Evolutionary conservation across 1,140 invertebrate genomes (phyloP), one percentile per base, ranked within the genome.

Genomic region (Antheraea pernyi): DNA sequence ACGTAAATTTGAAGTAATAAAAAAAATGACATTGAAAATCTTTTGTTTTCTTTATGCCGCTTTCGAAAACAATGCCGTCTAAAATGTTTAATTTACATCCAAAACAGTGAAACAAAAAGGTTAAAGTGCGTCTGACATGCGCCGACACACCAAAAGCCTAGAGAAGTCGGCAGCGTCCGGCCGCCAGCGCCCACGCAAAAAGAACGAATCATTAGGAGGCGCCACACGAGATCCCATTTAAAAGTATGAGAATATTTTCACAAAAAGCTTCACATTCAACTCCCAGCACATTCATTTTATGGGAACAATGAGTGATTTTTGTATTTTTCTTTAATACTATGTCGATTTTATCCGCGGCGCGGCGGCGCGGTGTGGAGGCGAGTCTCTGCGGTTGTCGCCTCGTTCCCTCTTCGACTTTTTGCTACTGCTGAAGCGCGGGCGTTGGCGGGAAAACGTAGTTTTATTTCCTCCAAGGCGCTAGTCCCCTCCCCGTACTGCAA

Each of bases 231-330:
- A 84, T 73, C 85, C 88, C 85, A 89, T 91, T 91, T 91, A 89
- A 91, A 88, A 91, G 88, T 91, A 91, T 88, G 89, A 88, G 87
- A 91, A 91, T 91, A 91, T 91, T 90, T 91, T 81, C 86, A 89
- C 86, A 91, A 91, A 91, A 90, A 91, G 85, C 86, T 81, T 83
- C 87, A 90, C 89, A 89, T 90, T 90, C 88, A 89, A 88, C 83
- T 88, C 86, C 81, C 85, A 81, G 87, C 89, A 91, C 89, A 91
- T 91, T 91, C 86, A 91, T 91, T 91, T 91, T 87, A 91, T 91
- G 88, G 90, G 89, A 91, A 91, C 89, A 90, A 91, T 91, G 88
- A 91, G 85, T 89, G 88, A 91, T 91, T 91, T 91, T 91, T 90
- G 88, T 91, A 89, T 89, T 91, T 89, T 86, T 86, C 80, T 90